Conservation (phyloP, 1,140 invertebrate species). For the Drosophila nannoptera region DNA sequence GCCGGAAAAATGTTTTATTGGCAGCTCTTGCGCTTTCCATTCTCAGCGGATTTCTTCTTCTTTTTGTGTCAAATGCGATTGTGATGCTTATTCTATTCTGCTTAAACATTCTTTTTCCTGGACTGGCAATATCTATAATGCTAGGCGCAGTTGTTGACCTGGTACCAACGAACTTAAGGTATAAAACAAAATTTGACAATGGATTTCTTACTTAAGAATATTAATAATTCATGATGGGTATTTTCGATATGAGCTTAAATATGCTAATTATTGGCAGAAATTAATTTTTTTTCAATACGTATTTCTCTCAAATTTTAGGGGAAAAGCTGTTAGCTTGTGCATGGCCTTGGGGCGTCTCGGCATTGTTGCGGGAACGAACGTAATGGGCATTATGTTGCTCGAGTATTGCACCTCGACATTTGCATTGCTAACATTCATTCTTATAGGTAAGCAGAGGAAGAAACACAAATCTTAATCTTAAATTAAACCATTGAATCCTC, state of each 20-base stretch:
- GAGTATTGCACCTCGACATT: conserved; percentile 81
- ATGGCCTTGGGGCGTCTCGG: conserved; percentile 82
- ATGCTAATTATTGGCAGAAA: too few relatives aligned
- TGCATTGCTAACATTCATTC: conserved; percentile 54
- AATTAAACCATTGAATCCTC: not conserved
- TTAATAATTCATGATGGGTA: not conserved
- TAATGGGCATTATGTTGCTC: conserved; percentile 81
- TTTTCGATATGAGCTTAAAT: too few relatives aligned
- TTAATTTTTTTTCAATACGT: not conserved
- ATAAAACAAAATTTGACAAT: conserved; percentile 5
- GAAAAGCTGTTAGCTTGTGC: conserved; percentile 82
- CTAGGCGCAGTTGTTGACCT: conserved; percentile 79
- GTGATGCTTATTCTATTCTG: conserved; percentile 75
- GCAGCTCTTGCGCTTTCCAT: conserved; percentile 49
- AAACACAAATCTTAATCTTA: not conserved
- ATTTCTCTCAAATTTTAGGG: conserved; percentile 75
- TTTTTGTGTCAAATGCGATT: conserved; percentile 64
- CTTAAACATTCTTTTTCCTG: conserved; percentile 75
- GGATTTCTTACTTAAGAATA: not conserved
- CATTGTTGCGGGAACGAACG: conserved; percentile 81
- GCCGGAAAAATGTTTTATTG: conserved; percentile 70
- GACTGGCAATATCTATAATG: conserved; percentile 79
- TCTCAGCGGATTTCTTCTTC: conserved; percentile 62
- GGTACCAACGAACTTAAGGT: conserved; percentile 80
- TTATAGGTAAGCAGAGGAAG: conserved; percentile 50